Conservation (phyloP, 2,888 invertebrate genomes). For the Abrostola tripartita region DNA sequence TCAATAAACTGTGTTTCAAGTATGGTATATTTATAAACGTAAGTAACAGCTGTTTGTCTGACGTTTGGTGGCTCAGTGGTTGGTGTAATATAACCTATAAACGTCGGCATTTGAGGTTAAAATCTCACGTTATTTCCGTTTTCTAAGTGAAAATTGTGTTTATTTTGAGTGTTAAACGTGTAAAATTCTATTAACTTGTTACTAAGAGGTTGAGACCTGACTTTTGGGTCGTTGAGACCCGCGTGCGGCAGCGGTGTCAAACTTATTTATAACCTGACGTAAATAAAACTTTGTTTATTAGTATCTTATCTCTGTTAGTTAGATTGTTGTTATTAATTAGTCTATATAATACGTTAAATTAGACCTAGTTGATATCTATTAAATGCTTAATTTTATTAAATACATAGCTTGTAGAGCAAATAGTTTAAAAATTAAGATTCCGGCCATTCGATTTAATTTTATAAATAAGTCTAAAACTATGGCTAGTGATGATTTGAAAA, state of each 20-base stretch:
- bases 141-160: conserved; percentile 33
- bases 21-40: neutral
- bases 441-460: conserved; percentile 18
- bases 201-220: neutral
- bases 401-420: conserved; percentile 47
- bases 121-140: conserved; percentile 26
- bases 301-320: conserved; percentile 20
- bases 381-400: conserved; percentile 58
- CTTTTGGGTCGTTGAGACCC: conserved; percentile 31
- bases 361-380: conserved; percentile 22
- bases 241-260: conserved; percentile 27
- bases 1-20: conserved; percentile 8
- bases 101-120: conserved; percentile 55
- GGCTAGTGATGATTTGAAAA: conserved; percentile 65
- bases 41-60: conserved; percentile 49
- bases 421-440: conserved; percentile 39
- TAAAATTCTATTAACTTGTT: neutral
- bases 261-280: conserved; percentile 44
- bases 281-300: conserved; percentile 49
- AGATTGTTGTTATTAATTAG: neutral
- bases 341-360: neutral
- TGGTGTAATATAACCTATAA: conserved; percentile 57
- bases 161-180: conserved; percentile 4
- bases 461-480: conserved; percentile 56
- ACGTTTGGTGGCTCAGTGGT: conserved; percentile 19